phyloP scores from a whole-genome alignment of 2,888 invertebrate species.

The Eurytoma californica region DNA sequence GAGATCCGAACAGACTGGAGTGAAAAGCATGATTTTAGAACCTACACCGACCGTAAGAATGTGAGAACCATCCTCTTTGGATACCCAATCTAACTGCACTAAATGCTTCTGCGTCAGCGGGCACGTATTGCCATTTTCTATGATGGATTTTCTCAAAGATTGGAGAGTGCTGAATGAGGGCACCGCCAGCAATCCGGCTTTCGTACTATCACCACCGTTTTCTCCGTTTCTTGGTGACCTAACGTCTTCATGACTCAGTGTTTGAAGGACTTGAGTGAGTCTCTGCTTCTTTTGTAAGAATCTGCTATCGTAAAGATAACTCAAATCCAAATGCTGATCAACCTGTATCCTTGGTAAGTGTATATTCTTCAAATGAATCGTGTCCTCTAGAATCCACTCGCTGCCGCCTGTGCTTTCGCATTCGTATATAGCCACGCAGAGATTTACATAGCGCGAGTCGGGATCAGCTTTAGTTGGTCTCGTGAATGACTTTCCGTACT shows the following conservation, averaged over 20 bases:
- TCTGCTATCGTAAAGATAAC: constrained; percentile 85
- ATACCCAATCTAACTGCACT: constrained; percentile 98
- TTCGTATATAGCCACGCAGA: constrained; percentile 97
- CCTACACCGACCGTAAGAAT: constrained; percentile 97
- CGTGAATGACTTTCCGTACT: constrained; percentile 92
- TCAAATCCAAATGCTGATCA: constrained; percentile 88
- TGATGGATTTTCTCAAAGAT: constrained; percentile 89
- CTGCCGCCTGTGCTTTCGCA: constrained; percentile 98
- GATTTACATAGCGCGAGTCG: constrained; percentile 89
- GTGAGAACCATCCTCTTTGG: constrained; percentile 98
- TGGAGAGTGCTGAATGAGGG: constrained; percentile 94
- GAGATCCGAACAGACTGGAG: constrained; percentile 94
- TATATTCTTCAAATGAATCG: constrained; percentile 94
- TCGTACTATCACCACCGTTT: constrained; percentile 75
- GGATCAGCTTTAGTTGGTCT: constrained; percentile 85
- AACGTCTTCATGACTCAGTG: constrained; percentile 86
- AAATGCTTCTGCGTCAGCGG: constrained; percentile 93
- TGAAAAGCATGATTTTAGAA: constrained; percentile 93
- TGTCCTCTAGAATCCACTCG: constrained; percentile 96
- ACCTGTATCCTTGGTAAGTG: constrained; percentile 89
- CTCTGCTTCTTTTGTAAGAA: constrained; percentile 89
- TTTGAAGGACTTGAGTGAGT: constrained; percentile 88
- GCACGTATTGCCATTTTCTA: constrained; percentile 94
- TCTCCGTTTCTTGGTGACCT: constrained; percentile 78
- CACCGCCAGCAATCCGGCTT: constrained; percentile 84